A percentile compares a stretch with the other conserved stretches of the same genome.
These are phyloP conservation scores for Orius insidiosus DNA, from an alignment of 1,140 invertebrate genomes.

Conservation along the genomic window DNA sequence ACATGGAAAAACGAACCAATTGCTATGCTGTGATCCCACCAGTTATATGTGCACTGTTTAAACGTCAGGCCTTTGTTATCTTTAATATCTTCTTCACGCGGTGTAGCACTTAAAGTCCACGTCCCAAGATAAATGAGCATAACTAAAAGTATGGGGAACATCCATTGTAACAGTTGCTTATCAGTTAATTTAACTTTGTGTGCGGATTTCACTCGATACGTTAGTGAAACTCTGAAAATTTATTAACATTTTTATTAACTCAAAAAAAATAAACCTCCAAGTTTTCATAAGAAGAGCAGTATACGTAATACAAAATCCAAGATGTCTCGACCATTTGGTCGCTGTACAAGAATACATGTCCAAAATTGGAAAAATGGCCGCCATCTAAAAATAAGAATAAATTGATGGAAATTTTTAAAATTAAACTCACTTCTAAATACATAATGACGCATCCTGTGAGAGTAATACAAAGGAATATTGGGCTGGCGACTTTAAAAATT, in stretches of 20 bases:
- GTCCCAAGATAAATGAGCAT: slow-evolving; percentile 75
- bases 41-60: slow-evolving; percentile 76
- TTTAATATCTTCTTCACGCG: slow-evolving; percentile 53
- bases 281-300: slow-evolving; percentile 83
- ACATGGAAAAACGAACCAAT: slow-evolving; percentile 39
- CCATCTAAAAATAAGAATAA: slow-evolving; percentile 45
- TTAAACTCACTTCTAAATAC: slow-evolving; percentile 60
- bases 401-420: slow-evolving; percentile 3
- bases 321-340: slow-evolving; percentile 77
- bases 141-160: slow-evolving; percentile 71
- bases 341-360: slow-evolving; percentile 66
- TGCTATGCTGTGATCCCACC: slow-evolving; percentile 81
- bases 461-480: slow-evolving; percentile 75
- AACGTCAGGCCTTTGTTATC: slow-evolving; percentile 60
- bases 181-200: slow-evolving; percentile 85
- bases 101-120: slow-evolving; percentile 72
- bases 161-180: slow-evolving; percentile 76
- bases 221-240: slow-evolving; percentile 63
- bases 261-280: slow-evolving; percentile 75
- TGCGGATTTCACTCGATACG: slow-evolving; percentile 83
- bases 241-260: too few relatives aligned
- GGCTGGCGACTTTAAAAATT: slow-evolving; percentile 78
- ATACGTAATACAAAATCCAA: slow-evolving; percentile 82
- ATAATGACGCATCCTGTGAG: slow-evolving; percentile 73
- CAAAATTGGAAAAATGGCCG: slow-evolving; percentile 70